Evolutionary conservation across 2,113 vertebrate species (phyloP), one percentile per base, ranked within the genome.

Genomic region (Elachura formosa): DNA sequence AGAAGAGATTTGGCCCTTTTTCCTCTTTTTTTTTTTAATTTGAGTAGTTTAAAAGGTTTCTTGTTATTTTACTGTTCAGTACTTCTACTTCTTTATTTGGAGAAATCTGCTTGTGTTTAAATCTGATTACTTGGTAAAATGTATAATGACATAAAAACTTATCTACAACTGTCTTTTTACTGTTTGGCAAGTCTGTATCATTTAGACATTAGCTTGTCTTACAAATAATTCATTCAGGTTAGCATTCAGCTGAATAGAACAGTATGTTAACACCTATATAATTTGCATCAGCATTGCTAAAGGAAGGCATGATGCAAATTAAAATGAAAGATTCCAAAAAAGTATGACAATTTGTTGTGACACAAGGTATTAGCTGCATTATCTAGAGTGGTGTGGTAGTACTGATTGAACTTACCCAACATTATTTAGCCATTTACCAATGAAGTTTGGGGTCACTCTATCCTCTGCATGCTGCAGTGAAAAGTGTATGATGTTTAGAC

Each of bases 171-270:
- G 36, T 45, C 31, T 40, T 85, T 78, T 78, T 76, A 51, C 36
- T 56, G n/a, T 92, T 82, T 92, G 25, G 52, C 36, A 77, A 69
- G 31, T 88, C 45, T 38, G 20, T 76, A 71, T 83, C 25, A 84
- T 73, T 80, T 86, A 90, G 63, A 69, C 73, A 51, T 89, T 90
- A 82, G 40, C 28, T 79, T 84, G 29, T 79, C 52, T 84, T 87
- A 83, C 71, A 79, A 75, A 91, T 87, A 64, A 80, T 88, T 87
- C 12, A 56, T 76, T 90, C 34, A 16, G 63, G 18, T 69, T 83
- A 85, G 31, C 33, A 58, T 79, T 88, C 59, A 83, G 33, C 69
- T 94, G 41, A 68, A 41, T 87, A 36, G 12, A 91, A 64, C 61
- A 48, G 7, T 89, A 85, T 88, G 72, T 68, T 94, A 95, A 87